Evolutionary conservation across 1,140 invertebrate species (phyloP), one percentile per base, ranked within the genome.

Genomic region (Bombus balteatus): DNA sequence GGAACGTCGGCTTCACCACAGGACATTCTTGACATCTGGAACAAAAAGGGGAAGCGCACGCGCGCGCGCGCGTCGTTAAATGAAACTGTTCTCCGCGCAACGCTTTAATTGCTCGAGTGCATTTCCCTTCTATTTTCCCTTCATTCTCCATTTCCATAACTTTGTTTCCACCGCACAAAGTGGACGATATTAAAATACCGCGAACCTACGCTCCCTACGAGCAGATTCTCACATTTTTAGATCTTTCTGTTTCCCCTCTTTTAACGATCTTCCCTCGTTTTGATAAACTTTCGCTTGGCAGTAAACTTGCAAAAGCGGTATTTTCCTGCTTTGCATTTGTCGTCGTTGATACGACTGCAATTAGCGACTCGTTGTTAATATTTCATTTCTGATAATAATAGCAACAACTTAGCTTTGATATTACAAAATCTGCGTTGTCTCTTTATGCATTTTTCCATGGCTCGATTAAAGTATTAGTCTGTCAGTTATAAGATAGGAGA

Each of bases 21-120:
- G 97, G 97, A 96, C 98, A 98, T 84, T 97, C 96, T 90, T 97
- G 97, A 94, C 98, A 98, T 86, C 97, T 98, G 95, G 88, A 96
- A 95, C 86, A 92, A 72, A 83, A 80, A 47, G 32, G 81, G 68
- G 81, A n/a, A 62, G 32, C 32, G 32, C n/a, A n/a, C 13, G 18
- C 28, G 81, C 28, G 62, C 34, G 47, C 32, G 37, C 13, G 32
- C 81, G 34, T 68, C 62, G 81, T 83, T 83, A 68, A 53, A 78
- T 25, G 43, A 53, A 57, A 25, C 47, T 10, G 73, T 81, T 32
- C 47, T 25, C 10, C 15, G 53, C 10, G 77, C 32, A 79, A 68
- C 77, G 25, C 32, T 79, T 79, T 79, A 79, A 79, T 79, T 79
- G 65, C 77, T 34, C 65, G 39, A 78, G 39, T 47, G 77, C 65